phyloP scores from a whole-genome alignment of 2,113 vertebrate genomes.

The Cinclus cinclus region DNA sequence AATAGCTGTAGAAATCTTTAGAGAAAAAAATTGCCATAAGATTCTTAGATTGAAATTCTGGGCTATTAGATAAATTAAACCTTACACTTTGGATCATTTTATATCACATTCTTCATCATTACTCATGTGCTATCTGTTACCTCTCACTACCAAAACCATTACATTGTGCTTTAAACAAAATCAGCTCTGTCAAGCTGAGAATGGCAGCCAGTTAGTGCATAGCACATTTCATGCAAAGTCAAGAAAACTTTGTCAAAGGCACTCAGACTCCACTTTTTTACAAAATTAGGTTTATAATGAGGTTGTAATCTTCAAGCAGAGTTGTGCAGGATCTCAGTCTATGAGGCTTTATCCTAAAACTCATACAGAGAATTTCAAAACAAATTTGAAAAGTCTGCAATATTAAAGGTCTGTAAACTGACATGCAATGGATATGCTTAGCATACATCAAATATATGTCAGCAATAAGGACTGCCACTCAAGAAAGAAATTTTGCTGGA shows the following conservation, averaged over 20 bases:
- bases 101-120: not conserved
- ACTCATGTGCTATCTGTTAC: not conserved
- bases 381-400: conserved; percentile 59
- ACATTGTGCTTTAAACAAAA: not conserved
- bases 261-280: not conserved
- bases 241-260: conserved; percentile 19
- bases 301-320: conserved; percentile 36
- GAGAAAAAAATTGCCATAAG: not conserved
- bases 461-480: conserved; percentile 66
- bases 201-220: not conserved
- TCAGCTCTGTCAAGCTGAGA: not conserved
- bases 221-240: not conserved
- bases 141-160: not conserved
- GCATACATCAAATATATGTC: conserved; percentile 52
- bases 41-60: not conserved
- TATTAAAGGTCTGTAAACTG: conserved; percentile 62
- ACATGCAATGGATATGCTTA: conserved; percentile 51
- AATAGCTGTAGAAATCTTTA: not conserved
- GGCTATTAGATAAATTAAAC: not conserved
- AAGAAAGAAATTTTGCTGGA: conserved; percentile 66
- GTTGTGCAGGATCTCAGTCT: not conserved
- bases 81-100: not conserved
- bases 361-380: conserved; percentile 42
- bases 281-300: conserved; percentile 39
- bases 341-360: conserved; percentile 25